Evolutionary conservation across 2,888 invertebrate species (phyloP), one percentile per base, ranked within the genome.

Genomic region (Vannuccia rotundouncinata): DNA sequence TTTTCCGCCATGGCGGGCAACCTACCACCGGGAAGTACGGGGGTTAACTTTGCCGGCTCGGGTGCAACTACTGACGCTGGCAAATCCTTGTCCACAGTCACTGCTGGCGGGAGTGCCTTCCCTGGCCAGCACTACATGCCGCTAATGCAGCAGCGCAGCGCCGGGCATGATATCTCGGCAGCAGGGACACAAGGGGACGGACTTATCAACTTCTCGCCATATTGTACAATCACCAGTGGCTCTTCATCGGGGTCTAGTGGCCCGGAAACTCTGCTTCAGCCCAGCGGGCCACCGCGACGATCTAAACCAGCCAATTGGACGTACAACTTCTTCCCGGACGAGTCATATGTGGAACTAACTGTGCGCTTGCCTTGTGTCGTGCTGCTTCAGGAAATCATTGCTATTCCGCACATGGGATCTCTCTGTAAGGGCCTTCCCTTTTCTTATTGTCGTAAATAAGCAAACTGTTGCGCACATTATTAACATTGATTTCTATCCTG

Each of bases 251-350:
- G 94, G 5, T 73, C 73, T 5, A 29, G 29, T 30, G 77, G 29
- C 30, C 30, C 45, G 22, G 94, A 95, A 87, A 92, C 94, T 82
- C 90, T 96, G 59, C 92, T 96, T 83, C 92, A 93, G 86, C 91
- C 92, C 78, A 91, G 92, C 0, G 92, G 93, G 0, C 92, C 94
- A 0, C 93, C 93, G 85, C 90, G 94, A 66, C 90, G 95, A 60
- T 93, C 94, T 28, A 91, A 95, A 81, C 93, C 94, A 0, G 93
- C 95, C 1, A 93, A 95, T n/a, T 96, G 95, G 95, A 93, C 93
- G 31, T 95, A 95, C 89, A 94, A 95, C 89, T 96, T 95, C 89
- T 95, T 94, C 89, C 93, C 94, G 31, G 94, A 95, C 89, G 92
- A 92, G 59, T 85, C 86, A 1, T 94, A 93, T 89, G 92, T 95